phyloP scores from a whole-genome alignment of 2,888 invertebrate genomes.

The Biston betularia region DNA sequence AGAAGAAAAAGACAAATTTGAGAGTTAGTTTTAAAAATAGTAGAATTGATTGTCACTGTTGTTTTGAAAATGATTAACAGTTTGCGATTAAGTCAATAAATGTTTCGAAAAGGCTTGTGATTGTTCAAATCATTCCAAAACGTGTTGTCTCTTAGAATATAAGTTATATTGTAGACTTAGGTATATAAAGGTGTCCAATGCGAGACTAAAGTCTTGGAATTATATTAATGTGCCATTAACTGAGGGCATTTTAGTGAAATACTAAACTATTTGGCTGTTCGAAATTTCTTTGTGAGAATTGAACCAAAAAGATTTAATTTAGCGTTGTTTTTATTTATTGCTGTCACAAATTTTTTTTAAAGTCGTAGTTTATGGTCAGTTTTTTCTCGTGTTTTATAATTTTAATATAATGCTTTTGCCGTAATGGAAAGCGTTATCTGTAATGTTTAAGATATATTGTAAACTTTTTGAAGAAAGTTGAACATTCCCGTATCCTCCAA shows the following conservation, averaged over 20 bases:
- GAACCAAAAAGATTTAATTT: conserved; percentile 39
- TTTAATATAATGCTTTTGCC: too few species aligned
- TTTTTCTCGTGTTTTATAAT: too few species aligned
- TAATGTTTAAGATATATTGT: not conserved
- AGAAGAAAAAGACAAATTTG: too few species aligned
- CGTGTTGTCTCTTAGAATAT: conserved; percentile 57
- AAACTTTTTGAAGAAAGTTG: conserved; percentile 24
- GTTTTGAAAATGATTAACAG: conserved; percentile 10
- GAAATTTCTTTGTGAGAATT: conserved; percentile 32
- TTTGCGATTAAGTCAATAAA: conserved; percentile 6
- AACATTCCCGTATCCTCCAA: conserved; percentile 55
- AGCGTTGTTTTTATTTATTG: conserved; percentile 5
- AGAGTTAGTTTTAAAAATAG: too few species aligned
- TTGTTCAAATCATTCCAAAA: conserved; percentile 76
- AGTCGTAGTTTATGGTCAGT: not conserved
- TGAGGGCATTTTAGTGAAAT: conserved; percentile 43
- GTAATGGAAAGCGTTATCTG: too few species aligned
- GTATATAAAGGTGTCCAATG: conserved; percentile 16
- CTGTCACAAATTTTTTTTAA: conserved; percentile 32
- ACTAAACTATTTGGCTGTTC: conserved; percentile 33
- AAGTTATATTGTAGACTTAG: conserved; percentile 45
- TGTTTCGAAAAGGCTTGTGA: conserved; percentile 74
- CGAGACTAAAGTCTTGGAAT: conserved; percentile 16
- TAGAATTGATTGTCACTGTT: too few species aligned
- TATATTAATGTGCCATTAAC: conserved; percentile 26